These are phyloP conservation scores for Zhuqinia jingwanae DNA, from an alignment of 2,888 invertebrate species.

Conservation along the genomic window DNA sequence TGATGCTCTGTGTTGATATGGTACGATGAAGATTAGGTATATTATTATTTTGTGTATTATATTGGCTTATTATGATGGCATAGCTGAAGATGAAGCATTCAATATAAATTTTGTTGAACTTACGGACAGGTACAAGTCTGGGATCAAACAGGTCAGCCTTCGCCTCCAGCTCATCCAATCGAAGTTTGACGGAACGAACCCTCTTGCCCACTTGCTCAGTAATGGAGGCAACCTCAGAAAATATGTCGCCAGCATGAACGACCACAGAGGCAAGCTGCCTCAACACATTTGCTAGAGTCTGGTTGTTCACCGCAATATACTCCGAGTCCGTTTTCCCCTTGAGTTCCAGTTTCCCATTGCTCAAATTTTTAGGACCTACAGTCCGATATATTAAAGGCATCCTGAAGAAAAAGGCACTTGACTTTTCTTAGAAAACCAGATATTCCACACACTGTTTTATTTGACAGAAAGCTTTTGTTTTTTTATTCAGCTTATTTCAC, in stretches of 20 bases:
- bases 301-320: slow-evolving; percentile 92
- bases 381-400: slow-evolving; percentile 78
- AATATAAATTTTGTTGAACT: slow-evolving; percentile 83
- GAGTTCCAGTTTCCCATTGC: slow-evolving; percentile 75
- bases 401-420: background rate
- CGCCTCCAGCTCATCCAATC: slow-evolving; percentile 87
- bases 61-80: no score
- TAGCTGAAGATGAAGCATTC: background rate
- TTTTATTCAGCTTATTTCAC: slow-evolving; percentile 38
- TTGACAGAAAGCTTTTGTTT: no score
- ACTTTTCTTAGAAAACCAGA: background rate
- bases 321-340: slow-evolving; percentile 82
- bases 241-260: slow-evolving; percentile 91
- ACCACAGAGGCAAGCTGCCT: slow-evolving; percentile 93
- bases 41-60: no score
- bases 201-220: slow-evolving; percentile 88
- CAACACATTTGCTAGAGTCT: slow-evolving; percentile 91
- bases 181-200: slow-evolving; percentile 86
- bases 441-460: background rate
- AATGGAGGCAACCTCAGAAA: slow-evolving; percentile 89
- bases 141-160: slow-evolving; percentile 90
- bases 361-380: slow-evolving; percentile 74
- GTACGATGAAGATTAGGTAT: no score
- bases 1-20: no score
- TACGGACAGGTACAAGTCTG: slow-evolving; percentile 95